Evolutionary conservation across 2,113 vertebrate species (phyloP), one percentile per base, ranked within the genome.

Genomic region (Pseudolaguvia tuberculata): DNA sequence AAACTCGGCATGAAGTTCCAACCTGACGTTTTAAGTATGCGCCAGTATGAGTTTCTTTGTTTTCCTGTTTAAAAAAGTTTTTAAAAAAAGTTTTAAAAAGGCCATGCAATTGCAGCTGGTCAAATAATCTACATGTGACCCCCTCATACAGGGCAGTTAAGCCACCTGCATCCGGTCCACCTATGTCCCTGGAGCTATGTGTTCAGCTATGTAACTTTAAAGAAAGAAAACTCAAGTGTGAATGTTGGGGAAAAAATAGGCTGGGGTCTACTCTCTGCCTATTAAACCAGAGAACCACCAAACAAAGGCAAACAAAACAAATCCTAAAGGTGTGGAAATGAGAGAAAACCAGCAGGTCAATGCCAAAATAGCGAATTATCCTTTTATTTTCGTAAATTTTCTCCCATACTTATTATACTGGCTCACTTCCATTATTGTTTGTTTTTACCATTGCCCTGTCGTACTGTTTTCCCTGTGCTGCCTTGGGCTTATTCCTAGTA

Each of bases 181-280:
- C 72, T 25, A 20, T 42, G 13, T 13, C 47, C 13, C 77, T 75
- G 84, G 61, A 78, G 80, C 77, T 72, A 80, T 71, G 75, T 80
- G 61, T 86, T 85, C 80, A 83, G 86, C 81, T 85, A 21, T 78
- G 78, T 84, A 86, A 82, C 69, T 57, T 68, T 23, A 71, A 77
- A 86, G 84, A 89, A 89, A 84, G 83, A 83, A 83, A 85, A 84
- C 71, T 83, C 69, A 77, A 47, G 50, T 79, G 70, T n/a, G n/a
- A 79, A 75, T 74, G 67, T 15, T 80, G 79, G 73, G 67, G 56
- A 81, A 74, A 65, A 77, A 20, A 72, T 65, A 63, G 61, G 61
- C 81, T 70, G 61, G 77, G 65, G 70, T 72, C 27, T 25, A 53
- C 76, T 83, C 86, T 77, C 79, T 84, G 63, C 35, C 71, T 76